These are phyloP conservation scores for Euwallacea similis DNA, from an alignment of 1,140 invertebrate species.

Conservation along the genomic window DNA sequence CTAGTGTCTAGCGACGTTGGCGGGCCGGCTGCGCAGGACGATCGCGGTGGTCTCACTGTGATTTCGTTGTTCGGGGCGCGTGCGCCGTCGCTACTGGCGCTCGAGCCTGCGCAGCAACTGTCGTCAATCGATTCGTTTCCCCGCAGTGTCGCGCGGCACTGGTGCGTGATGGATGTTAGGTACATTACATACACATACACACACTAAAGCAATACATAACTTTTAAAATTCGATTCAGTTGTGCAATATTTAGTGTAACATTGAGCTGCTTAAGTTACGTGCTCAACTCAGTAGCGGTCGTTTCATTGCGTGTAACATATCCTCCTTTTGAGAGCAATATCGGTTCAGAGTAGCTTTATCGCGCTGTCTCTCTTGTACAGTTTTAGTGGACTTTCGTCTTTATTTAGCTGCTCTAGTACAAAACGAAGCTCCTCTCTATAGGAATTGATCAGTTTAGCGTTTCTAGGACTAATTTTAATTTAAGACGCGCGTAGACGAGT, in stretches of 20 bases:
- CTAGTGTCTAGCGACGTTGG: slow-evolving; percentile 57
- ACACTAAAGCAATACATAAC: slow-evolving; percentile 43
- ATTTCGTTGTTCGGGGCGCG: not conserved
- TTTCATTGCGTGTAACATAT: slow-evolving; percentile 15
- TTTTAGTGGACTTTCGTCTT: not conserved
- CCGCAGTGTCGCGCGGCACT: not conserved
- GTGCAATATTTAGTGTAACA: slow-evolving; percentile 46
- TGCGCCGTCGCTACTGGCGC: not conserved
- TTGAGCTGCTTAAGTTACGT: slow-evolving; percentile 47
- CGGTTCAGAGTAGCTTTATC: too few relatives aligned
- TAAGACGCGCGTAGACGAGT: not conserved
- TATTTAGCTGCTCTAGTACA: slow-evolving; percentile 1
- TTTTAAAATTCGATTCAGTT: slow-evolving; percentile 44
- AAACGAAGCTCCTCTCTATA: slow-evolving; percentile 3
- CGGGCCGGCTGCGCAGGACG: slow-evolving; percentile 3
- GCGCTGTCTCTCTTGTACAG: not conserved
- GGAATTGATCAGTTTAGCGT: slow-evolving; percentile 4
- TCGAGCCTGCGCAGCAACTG: not conserved
- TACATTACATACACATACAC: slow-evolving; percentile 6
- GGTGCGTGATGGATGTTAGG: slow-evolving; percentile 13
- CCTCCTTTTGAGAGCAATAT: not conserved
- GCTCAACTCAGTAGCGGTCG: slow-evolving; percentile 40
- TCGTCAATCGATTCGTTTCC: too few relatives aligned
- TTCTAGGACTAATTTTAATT: not conserved
- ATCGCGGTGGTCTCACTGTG: slow-evolving; percentile 9